Conservation (phyloP, 2,888 invertebrate species). For the Himalopsyche japonica region DNA sequence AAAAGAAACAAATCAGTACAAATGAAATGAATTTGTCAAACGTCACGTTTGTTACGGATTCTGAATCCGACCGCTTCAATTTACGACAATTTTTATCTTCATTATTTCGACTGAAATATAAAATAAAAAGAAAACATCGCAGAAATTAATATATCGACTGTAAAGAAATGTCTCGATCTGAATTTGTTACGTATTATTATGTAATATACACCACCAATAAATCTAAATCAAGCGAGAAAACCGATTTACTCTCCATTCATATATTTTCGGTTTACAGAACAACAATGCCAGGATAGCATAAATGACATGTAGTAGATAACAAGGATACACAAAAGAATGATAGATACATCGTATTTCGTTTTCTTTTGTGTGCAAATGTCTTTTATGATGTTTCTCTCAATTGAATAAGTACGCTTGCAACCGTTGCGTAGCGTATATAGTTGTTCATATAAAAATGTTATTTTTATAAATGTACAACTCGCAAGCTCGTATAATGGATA, state of each 20-base stretch:
- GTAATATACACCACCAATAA: not conserved
- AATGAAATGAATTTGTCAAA: no score
- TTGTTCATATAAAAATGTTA: not conserved
- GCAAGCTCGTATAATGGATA: no score
- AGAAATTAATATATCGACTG: no score
- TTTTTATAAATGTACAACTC: not conserved
- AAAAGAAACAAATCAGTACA: no score
- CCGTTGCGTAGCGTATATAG: not conserved
- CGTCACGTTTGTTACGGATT: no score
- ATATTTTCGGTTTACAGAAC: not conserved
- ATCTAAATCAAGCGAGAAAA: not conserved
- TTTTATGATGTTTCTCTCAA: not conserved
- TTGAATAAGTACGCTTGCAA: not conserved
- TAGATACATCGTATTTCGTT: not conserved
- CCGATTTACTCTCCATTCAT: not conserved
- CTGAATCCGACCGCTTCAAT: no score
- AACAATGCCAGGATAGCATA: not conserved
- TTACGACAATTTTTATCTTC: no score
- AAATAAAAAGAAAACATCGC: no score
- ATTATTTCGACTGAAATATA: no score
- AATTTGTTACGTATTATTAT: no score
- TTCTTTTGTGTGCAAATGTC: not conserved
- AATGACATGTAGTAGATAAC: not conserved
- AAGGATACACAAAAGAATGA: not conserved
- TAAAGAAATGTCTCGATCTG: no score